Conservation (phyloP, 2,113 vertebrate genomes). For the Dicerorhinus sumatrensis region DNA sequence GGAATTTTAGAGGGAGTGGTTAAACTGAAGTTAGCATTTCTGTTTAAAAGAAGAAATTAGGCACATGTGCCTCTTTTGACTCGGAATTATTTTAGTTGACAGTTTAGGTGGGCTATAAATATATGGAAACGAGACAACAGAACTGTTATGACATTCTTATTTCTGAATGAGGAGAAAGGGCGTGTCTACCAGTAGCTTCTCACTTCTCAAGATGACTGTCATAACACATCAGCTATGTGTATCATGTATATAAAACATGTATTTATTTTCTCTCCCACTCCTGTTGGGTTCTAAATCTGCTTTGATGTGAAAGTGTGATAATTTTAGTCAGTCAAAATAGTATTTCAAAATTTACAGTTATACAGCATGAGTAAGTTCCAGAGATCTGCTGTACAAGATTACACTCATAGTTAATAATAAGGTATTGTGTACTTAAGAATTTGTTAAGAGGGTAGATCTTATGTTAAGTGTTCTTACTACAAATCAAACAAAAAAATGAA, state of each 20-base stretch:
- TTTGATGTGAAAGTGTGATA: conserved; percentile 50
- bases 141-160: conserved; percentile 25
- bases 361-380: not conserved
- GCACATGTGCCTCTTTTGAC: not conserved
- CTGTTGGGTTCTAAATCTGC: conserved; percentile 33
- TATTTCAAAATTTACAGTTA: conserved; percentile 3
- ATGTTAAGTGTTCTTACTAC: not conserved
- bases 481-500: not conserved
- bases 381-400: not conserved
- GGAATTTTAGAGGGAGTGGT: not conserved
- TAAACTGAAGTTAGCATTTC: conserved; percentile 9
- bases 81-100: conserved; percentile 40
- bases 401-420: not conserved
- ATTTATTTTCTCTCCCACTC: conserved; percentile 34
- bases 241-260: not conserved
- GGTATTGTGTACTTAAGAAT: not conserved
- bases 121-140: conserved; percentile 11
- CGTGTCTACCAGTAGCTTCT: not conserved
- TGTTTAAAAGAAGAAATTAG: conserved; percentile 5
- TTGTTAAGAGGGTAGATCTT: not conserved
- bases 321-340: conserved; percentile 53
- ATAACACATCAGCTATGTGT: conserved; percentile 17
- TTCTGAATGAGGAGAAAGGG: conserved; percentile 43
- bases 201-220: conserved; percentile 26
- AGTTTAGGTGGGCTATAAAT: conserved; percentile 40